These are phyloP conservation scores for Carapus acus DNA, from an alignment of 2,797 vertebrate genomes.

Conservation along the genomic window DNA sequence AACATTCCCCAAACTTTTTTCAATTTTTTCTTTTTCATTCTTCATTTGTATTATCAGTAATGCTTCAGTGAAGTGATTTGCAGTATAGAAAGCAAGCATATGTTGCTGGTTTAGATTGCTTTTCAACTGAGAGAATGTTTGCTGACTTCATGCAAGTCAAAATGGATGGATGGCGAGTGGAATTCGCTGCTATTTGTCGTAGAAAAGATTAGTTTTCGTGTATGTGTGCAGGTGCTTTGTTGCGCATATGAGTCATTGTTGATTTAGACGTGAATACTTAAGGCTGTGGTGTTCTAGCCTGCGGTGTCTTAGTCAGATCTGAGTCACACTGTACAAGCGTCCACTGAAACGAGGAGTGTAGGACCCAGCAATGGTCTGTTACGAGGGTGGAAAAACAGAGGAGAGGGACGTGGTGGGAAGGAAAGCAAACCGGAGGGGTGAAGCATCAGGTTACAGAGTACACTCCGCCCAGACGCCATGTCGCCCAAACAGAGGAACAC, in stretches of 20 bases:
- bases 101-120: slow-evolving; percentile 20
- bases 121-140: slow-evolving; percentile 34
- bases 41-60: too few species aligned
- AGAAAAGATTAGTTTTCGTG: background rate
- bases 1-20: too few species aligned
- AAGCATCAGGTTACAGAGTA: slow-evolving; percentile 70
- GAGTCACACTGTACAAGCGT: slow-evolving; percentile 41
- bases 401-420: slow-evolving; percentile 56
- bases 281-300: slow-evolving; percentile 17
- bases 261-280: slow-evolving; percentile 15
- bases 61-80: background rate
- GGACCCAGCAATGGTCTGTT: slow-evolving; percentile 52
- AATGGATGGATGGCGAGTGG: slow-evolving; percentile 35
- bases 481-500: slow-evolving; percentile 64
- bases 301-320: slow-evolving; percentile 23
- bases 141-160: slow-evolving; percentile 22
- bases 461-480: slow-evolving; percentile 68
- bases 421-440: slow-evolving; percentile 56
- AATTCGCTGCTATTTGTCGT: background rate
- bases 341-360: slow-evolving; percentile 41
- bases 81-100: slow-evolving; percentile 10
- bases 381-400: slow-evolving; percentile 58
- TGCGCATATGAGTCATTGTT: too few species aligned
- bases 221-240: background rate
- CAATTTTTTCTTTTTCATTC: too few species aligned